These are phyloP conservation scores for Gerris buenoi DNA, from an alignment of 1,140 invertebrate genomes.

Conservation along the genomic window DNA sequence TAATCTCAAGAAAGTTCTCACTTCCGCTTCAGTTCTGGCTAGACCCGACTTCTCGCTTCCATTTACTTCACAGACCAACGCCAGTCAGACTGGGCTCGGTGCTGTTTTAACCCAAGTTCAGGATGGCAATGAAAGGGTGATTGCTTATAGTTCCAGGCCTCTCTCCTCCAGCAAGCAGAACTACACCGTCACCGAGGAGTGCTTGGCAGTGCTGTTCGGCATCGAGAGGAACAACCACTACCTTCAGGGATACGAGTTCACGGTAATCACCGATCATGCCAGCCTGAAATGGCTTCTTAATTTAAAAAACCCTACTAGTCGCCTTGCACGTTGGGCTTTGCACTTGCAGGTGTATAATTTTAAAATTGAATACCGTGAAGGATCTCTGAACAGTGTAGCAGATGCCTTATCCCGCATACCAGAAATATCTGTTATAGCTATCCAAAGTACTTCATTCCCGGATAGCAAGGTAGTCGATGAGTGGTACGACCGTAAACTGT, in stretches of 20 bases:
- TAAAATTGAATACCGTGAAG: constrained; percentile 27
- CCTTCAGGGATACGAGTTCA: constrained; percentile 28
- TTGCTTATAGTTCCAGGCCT: constrained; percentile 26
- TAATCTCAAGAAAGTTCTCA: constrained; percentile 21
- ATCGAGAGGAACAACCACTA: constrained; percentile 28
- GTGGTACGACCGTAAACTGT: background rate
- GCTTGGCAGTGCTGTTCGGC: constrained; percentile 28
- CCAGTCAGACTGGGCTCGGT: constrained; percentile 22
- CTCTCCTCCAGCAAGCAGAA: constrained; percentile 25
- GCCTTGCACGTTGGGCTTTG: constrained; percentile 17
- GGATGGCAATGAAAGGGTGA: constrained; percentile 20
- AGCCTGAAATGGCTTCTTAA: constrained; percentile 27
- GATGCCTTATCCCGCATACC: constrained; percentile 23
- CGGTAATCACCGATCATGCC: constrained; percentile 30
- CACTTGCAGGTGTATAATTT: constrained; percentile 27
- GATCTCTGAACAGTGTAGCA: constrained; percentile 25
- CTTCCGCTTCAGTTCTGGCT: constrained; percentile 11
- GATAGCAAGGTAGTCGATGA: background rate
- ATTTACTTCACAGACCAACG: constrained; percentile 24
- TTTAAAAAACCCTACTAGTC: too few species aligned
- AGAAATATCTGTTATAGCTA: background rate
- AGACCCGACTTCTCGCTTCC: constrained; percentile 11
- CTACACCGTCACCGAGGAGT: constrained; percentile 29
- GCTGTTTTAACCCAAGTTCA: background rate
- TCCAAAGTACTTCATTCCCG: background rate